Conservation (phyloP, 2,113 vertebrate genomes). For the Herpetotheres cachinnans region DNA sequence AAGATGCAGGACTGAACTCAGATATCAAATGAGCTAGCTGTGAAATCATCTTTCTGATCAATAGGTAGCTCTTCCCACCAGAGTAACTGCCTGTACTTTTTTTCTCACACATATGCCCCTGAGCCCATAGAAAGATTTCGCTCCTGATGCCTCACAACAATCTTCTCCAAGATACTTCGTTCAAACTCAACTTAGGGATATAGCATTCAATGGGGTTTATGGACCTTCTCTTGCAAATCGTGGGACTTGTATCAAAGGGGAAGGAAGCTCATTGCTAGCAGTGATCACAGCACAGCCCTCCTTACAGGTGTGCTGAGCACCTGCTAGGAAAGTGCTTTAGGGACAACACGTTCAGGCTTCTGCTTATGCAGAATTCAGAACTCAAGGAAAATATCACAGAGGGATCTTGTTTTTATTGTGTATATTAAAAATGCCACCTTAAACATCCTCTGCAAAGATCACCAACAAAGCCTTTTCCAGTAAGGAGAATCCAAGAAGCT, state of each 20-base stretch:
- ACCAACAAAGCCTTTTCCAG: neutral
- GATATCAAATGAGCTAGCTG: neutral
- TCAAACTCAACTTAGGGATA: neutral
- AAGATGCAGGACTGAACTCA: neutral
- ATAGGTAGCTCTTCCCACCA: neutral
- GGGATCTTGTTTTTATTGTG: fast-evolving
- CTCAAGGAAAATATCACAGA: neutral
- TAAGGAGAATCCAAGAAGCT: neutral
- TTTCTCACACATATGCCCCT: neutral
- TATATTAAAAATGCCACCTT: fast-evolving
- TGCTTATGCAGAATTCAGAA: neutral
- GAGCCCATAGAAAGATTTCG: neutral
- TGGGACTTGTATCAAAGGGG: neutral
- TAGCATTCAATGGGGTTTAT: neutral
- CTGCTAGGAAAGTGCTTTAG: neutral
- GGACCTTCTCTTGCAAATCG: fast-evolving
- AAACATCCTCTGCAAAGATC: neutral
- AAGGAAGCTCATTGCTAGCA: neutral
- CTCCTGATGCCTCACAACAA: neutral
- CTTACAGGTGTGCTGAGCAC: neutral
- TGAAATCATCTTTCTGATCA: neutral
- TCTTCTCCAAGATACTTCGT: neutral
- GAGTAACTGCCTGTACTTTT: neutral
- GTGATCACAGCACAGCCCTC: neutral
- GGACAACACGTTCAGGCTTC: neutral